Percentiles rank a stretch among this genome's conserved stretches.
Evolutionary conservation across 2,888 invertebrate genomes (phyloP).

Genomic region (Tenthredo distinguenda): DNA sequence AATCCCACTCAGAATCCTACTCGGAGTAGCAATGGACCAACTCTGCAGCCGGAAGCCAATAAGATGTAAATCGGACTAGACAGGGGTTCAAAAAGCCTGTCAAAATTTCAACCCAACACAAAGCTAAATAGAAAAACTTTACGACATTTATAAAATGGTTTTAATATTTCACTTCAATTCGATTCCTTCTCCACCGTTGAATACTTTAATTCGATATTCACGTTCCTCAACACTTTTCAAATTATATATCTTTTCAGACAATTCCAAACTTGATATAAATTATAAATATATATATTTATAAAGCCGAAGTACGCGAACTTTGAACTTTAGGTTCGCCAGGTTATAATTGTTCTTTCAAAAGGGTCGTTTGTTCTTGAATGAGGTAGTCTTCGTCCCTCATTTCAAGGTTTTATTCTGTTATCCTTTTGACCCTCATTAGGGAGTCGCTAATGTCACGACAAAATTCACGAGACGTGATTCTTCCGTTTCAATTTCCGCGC

Average conservation of each 20-base stretch:
- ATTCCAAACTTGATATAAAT: neutral
- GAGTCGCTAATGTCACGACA: constrained; percentile 22
- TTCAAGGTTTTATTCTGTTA: constrained; percentile 5
- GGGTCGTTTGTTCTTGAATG: neutral
- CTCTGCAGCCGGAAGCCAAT: constrained; percentile 15
- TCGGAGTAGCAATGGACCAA: neutral
- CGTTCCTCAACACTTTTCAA: neutral
- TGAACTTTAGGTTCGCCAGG: neutral
- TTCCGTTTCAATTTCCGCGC: constrained; percentile 9
- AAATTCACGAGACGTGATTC: constrained; percentile 4
- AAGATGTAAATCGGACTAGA: constrained; percentile 2
- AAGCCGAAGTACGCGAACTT: neutral
- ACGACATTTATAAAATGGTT: neutral
- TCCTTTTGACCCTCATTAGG: constrained; percentile 18
- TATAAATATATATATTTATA: neutral
- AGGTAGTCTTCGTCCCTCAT: neutral
- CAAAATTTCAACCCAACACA: neutral
- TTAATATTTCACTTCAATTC: neutral
- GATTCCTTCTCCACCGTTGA: neutral
- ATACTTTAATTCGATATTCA: neutral
- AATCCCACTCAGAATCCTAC: constrained; percentile 23
- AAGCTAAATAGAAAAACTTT: neutral
- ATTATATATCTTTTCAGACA: neutral
- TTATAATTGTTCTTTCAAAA: constrained; percentile 19
- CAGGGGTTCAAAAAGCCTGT: neutral